phyloP scores from a whole-genome alignment of 2,888 invertebrate species.

The Caenorhabditis virilis region DNA sequence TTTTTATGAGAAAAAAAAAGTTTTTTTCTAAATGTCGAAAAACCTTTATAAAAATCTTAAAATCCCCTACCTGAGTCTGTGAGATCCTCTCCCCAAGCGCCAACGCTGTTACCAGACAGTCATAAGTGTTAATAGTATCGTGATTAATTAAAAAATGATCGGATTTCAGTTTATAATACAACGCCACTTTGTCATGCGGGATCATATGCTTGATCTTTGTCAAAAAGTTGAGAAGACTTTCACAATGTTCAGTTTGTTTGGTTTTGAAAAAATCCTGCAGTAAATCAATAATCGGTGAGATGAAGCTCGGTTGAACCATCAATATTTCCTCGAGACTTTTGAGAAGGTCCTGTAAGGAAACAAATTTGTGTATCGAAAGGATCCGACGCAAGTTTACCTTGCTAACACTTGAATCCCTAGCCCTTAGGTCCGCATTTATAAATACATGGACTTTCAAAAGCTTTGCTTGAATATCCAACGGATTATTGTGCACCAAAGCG shows the following conservation, averaged over 20 bases:
- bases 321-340: too few relatives aligned
- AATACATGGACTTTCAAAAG: conserved; percentile 28
- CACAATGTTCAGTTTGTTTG: neutral
- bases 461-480: conserved; percentile 21
- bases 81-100: conserved; percentile 9
- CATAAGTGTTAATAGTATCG: conserved; percentile 13
- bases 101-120: conserved; percentile 27
- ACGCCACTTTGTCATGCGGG: conserved; percentile 4
- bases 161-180: conserved; percentile 13
- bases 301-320: too few relatives aligned
- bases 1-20: too few relatives aligned
- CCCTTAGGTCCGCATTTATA: conserved; percentile 8
- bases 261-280: neutral
- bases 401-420: neutral
- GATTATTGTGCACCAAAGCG: conserved; percentile 15
- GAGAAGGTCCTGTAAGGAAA: too few relatives aligned
- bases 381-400: too few relatives aligned
- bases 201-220: neutral
- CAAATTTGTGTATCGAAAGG: too few relatives aligned
- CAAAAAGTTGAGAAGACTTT: neutral
- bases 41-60: too few relatives aligned
- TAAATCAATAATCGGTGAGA: neutral
- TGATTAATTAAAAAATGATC: conserved; percentile 11
- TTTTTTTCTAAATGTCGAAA: neutral
- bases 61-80: too few relatives aligned